These are phyloP conservation scores for Prunella fulvescens DNA, from an alignment of 2,113 vertebrate genomes.

Conservation along the genomic window DNA sequence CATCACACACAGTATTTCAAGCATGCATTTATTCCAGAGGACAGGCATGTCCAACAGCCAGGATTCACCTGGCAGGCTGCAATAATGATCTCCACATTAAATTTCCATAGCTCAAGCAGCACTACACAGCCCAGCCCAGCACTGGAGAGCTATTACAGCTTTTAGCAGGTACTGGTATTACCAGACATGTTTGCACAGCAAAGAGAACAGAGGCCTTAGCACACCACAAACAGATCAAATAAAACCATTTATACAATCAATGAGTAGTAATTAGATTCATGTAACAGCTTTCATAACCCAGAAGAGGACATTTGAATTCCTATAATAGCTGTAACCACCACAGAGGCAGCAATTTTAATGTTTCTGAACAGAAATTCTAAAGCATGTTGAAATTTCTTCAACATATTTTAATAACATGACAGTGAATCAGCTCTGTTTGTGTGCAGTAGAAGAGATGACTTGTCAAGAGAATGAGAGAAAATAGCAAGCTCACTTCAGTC, in stretches of 20 bases:
- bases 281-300: background rate
- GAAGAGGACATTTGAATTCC: background rate
- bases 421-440: constrained; percentile 24
- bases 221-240: background rate
- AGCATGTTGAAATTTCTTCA: background rate
- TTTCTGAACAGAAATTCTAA: background rate
- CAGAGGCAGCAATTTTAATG: background rate
- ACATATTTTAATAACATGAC: background rate
- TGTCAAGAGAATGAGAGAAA: background rate
- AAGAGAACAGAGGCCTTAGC: background rate
- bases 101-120: background rate
- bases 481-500: background rate
- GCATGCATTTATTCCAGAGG: background rate
- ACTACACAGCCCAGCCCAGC: background rate
- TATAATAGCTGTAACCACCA: background rate
- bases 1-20: background rate
- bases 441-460: background rate
- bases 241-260: background rate
- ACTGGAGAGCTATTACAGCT: background rate
- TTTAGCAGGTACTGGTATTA: background rate
- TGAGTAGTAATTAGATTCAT: background rate
- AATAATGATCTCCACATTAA: background rate
- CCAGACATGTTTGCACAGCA: background rate
- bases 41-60: background rate
- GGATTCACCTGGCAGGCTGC: background rate